These are phyloP conservation scores for Catharus ustulatus DNA, from an alignment of 2,797 vertebrate genomes.

Conservation along the genomic window DNA sequence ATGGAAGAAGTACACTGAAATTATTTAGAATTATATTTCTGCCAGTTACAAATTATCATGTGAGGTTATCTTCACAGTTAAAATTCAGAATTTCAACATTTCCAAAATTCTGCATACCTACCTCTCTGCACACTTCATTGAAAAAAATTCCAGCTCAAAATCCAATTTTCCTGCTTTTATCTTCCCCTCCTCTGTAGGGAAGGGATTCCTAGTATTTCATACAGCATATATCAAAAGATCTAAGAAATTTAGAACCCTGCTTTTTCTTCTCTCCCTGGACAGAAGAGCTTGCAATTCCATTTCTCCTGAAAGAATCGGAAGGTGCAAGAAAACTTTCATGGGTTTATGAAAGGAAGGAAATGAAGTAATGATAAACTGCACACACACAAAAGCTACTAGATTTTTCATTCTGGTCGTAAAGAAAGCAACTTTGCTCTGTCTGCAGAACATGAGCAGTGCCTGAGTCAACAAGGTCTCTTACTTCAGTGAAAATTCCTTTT, in stretches of 20 bases:
- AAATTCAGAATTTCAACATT: neutral
- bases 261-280: neutral
- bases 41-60: neutral
- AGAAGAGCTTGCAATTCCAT: neutral
- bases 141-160: neutral
- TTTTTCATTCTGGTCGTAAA: neutral
- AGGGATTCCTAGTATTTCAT: neutral
- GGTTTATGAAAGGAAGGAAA: constrained; percentile 35
- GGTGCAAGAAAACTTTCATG: neutral
- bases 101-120: neutral
- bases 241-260: neutral
- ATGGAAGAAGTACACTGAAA: neutral
- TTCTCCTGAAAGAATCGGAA: neutral
- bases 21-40: neutral
- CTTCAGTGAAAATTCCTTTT: constrained; percentile 75
- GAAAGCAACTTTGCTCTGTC: constrained; percentile 13
- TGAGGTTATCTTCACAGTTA: neutral
- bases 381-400: neutral
- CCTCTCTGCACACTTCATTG: neutral
- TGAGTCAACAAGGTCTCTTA: constrained; percentile 60
- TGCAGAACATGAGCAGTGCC: constrained; percentile 14
- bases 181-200: neutral
- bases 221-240: neutral
- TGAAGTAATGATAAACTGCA: constrained; percentile 10
- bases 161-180: neutral